Percentiles rank a stretch among this genome's conserved stretches.
Evolutionary conservation across 2,888 invertebrate genomes (phyloP).

Genomic region (Eupithecia subumbrata): DNA sequence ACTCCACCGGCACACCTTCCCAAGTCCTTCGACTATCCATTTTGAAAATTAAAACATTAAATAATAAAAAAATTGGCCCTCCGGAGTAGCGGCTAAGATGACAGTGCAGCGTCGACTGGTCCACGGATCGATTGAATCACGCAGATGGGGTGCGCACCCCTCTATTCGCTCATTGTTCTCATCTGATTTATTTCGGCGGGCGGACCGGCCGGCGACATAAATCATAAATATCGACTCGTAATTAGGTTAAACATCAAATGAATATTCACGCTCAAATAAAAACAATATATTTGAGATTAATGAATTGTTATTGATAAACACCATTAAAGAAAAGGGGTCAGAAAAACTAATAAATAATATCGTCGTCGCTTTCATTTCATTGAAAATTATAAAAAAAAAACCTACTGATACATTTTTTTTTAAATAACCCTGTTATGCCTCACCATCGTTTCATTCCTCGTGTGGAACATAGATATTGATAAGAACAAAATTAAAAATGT

Average conservation of each 20-base stretch:
- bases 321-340: not conserved
- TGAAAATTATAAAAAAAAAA: no score
- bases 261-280: constrained; percentile 11
- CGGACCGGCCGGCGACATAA: constrained; percentile 56
- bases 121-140: constrained; percentile 79
- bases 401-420: no score
- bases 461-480: no score
- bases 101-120: constrained; percentile 72
- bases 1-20: constrained; percentile 79
- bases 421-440: no score
- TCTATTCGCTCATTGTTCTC: constrained; percentile 78
- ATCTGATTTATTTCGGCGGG: constrained; percentile 72
- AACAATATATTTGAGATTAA: not conserved
- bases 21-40: constrained; percentile 81
- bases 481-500: no score
- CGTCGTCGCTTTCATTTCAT: not conserved
- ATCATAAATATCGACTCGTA: constrained; percentile 53
- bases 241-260: constrained; percentile 37
- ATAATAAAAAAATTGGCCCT: constrained; percentile 65
- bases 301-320: not conserved
- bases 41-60: constrained; percentile 53
- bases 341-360: not conserved
- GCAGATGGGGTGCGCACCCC: constrained; percentile 84
- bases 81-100: constrained; percentile 60
- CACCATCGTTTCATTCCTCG: no score